These are phyloP conservation scores for Eretmochelys imbricata DNA, from an alignment of 2,113 vertebrate species.

Conservation along the genomic window DNA sequence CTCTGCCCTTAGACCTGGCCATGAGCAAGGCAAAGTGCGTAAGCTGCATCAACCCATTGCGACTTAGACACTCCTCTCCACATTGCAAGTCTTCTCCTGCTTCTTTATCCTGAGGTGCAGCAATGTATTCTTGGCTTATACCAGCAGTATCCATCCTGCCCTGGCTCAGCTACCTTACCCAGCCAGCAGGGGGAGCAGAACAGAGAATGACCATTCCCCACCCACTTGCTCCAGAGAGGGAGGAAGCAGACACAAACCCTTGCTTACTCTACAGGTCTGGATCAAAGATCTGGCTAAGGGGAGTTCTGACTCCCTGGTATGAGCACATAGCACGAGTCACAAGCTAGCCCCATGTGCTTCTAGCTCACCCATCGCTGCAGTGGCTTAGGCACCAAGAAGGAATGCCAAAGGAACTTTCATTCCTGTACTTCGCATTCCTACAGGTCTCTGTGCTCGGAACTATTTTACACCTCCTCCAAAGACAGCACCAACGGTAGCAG, in stretches of 20 bases:
- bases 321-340: not conserved
- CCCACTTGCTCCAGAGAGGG: not conserved
- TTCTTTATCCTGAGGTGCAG: not conserved
- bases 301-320: not conserved
- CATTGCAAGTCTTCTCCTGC: not conserved
- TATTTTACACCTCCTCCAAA: not conserved
- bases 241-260: not conserved
- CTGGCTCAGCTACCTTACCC: not conserved
- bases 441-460: not conserved
- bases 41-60: not conserved
- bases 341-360: not conserved
- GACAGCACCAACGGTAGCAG: not conserved
- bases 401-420: not conserved
- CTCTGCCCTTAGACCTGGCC: not conserved
- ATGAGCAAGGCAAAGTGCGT: not conserved
- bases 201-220: not conserved
- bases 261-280: not conserved
- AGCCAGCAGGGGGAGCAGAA: not conserved
- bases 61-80: not conserved
- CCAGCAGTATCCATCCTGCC: not conserved
- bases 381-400: not conserved
- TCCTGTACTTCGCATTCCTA: not conserved
- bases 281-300: not conserved
- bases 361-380: not conserved
- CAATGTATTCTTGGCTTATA: not conserved